Percentiles rank a stretch among this genome's conserved stretches.
These are phyloP conservation scores for Axinella damicornis DNA, from an alignment of 37 sponge, comb jelly and placozoan genomes.

Conservation along the genomic window DNA sequence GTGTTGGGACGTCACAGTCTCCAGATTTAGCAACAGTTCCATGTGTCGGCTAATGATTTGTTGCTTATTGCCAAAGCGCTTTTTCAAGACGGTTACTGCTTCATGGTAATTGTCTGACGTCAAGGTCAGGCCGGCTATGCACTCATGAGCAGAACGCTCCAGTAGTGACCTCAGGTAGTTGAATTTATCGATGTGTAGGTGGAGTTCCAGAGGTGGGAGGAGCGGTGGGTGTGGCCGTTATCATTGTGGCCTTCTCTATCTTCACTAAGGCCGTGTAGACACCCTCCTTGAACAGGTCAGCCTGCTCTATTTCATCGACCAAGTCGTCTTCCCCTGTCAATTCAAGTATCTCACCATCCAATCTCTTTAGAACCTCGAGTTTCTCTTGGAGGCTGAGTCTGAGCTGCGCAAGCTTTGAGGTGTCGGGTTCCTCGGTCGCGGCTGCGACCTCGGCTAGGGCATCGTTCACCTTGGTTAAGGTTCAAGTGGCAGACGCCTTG, in stretches of 20 bases:
- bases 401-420: background rate
- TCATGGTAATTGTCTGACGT: conserved; percentile 5
- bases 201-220: background rate
- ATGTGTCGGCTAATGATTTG: conserved; percentile 9
- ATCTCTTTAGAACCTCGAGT: conserved; percentile 1
- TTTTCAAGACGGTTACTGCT: background rate
- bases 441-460: background rate
- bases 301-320: conserved; percentile 10
- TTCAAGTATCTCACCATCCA: conserved; percentile 24
- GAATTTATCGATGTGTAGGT: conserved; percentile 28
- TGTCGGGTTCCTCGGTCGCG: too few relatives aligned
- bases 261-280: background rate
- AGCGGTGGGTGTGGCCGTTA: background rate
- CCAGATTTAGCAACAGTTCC: conserved; percentile 8
- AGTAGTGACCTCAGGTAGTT: conserved; percentile 16
- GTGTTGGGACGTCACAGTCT: background rate
- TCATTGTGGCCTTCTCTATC: background rate
- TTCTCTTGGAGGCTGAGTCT: conserved; percentile 30
- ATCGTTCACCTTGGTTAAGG: conserved; percentile 7
- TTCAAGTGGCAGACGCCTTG: conserved; percentile 7
- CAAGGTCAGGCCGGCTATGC: background rate
- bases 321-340: conserved; percentile 17
- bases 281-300: conserved; percentile 5
- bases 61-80: conserved; percentile 22
- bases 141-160: conserved; percentile 2